Conservation (phyloP, 2,113 vertebrate genomes). For the Oenanthe oenanthe region DNA sequence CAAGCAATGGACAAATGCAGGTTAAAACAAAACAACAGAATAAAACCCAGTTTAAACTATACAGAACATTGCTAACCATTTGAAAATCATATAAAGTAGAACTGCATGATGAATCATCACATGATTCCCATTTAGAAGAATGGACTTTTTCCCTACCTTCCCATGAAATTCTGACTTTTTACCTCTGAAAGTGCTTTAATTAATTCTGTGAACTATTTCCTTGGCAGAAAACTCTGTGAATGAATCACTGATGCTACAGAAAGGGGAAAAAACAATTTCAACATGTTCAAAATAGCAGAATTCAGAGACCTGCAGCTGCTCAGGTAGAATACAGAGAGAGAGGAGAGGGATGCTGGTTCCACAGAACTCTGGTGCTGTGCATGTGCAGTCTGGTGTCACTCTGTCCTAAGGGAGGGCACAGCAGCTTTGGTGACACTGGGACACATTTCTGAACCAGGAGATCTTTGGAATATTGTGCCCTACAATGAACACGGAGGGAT, state of each 20-base stretch:
- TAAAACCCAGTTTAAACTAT: neutral
- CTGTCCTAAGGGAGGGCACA: neutral
- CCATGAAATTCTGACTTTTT: slow-evolving; percentile 4
- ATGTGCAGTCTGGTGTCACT: neutral
- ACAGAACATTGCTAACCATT: neutral
- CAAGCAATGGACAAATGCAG: slow-evolving; percentile 29
- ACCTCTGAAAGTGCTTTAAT: slow-evolving; percentile 34
- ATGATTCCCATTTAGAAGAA: slow-evolving; percentile 40
- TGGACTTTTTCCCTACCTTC: neutral
- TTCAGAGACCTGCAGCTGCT: neutral
- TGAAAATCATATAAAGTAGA: slow-evolving; percentile 19
- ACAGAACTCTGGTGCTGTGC: neutral
- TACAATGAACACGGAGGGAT: neutral
- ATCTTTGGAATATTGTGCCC: neutral
- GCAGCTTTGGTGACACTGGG: neutral
- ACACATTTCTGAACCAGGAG: neutral
- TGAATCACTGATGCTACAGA: neutral
- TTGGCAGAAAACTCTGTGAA: neutral
- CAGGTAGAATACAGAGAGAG: neutral
- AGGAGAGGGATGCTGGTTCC: neutral
- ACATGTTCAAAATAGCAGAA: neutral
- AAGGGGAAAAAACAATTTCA: neutral
- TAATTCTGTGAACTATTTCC: neutral
- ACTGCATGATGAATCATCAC: slow-evolving; percentile 14
- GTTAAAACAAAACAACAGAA: slow-evolving; percentile 27